A percentile compares a stretch with the other conserved stretches of the same genome.
Evolutionary conservation across 2,797 vertebrate species (phyloP).

Genomic region (Tympanoctomys barrerae): DNA sequence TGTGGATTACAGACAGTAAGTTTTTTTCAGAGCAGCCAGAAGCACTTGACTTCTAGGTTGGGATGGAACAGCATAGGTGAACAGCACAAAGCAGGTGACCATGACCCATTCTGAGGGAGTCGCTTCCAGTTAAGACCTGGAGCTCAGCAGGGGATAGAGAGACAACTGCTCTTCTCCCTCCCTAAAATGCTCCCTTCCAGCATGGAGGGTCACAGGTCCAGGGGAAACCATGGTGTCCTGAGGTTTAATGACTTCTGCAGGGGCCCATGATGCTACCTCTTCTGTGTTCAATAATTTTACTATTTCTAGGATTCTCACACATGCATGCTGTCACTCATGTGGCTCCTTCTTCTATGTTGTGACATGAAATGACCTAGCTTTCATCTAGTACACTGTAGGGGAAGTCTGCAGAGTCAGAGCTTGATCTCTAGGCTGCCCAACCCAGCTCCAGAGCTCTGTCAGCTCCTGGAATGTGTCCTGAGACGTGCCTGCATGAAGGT

Average conservation of each 20-base stretch:
- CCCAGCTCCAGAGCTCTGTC: neutral
- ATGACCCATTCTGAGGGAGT: neutral
- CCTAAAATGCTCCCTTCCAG: neutral
- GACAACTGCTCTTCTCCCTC: neutral
- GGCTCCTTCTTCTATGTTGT: neutral
- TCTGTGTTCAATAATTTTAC: neutral
- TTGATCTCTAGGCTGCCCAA: neutral
- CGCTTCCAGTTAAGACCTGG: neutral
- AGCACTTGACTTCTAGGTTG: neutral
- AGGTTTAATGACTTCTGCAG: neutral
- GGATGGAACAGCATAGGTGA: rapidly evolving
- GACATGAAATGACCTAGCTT: neutral
- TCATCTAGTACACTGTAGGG: neutral
- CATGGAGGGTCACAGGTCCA: neutral
- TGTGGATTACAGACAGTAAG: neutral
- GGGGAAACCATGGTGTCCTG: neutral
- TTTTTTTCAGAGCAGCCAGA: neutral
- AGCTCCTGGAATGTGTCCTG: neutral
- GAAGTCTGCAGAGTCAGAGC: neutral
- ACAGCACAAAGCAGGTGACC: no score
- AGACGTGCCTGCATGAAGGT: rapidly evolving
- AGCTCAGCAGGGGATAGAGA: neutral
- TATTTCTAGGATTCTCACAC: neutral
- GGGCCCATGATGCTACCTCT: neutral
- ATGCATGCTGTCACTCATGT: neutral